A percentile compares a stretch with the other conserved stretches of the same genome.
phyloP scores from a whole-genome alignment of 2,113 vertebrate genomes.

The Mesitornis unicolor region DNA sequence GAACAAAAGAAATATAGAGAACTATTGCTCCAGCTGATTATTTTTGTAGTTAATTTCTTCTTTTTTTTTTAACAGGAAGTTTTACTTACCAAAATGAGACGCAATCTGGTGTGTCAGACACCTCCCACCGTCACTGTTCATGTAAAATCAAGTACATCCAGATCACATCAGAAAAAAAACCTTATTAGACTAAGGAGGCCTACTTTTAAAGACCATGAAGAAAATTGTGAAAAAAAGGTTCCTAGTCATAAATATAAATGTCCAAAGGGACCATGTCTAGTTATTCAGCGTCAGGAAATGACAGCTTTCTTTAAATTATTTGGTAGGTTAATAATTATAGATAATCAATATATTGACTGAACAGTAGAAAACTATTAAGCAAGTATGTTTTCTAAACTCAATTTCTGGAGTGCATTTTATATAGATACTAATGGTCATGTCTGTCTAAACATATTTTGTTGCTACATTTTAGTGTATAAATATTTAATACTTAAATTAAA shows the following conservation, averaged over 20 bases:
- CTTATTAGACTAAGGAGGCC: constrained; percentile 68
- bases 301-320: constrained; percentile 90
- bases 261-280: constrained; percentile 66
- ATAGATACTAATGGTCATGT: neutral
- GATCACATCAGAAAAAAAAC: constrained; percentile 74
- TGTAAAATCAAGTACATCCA: constrained; percentile 71
- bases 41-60: constrained; percentile 26
- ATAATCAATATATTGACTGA: neutral
- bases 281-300: constrained; percentile 90
- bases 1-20: neutral
- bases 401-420: neutral
- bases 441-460: neutral
- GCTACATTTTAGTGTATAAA: neutral
- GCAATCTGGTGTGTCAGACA: constrained; percentile 72
- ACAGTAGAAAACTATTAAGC: neutral
- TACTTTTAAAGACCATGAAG: constrained; percentile 68
- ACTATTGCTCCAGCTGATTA: neutral
- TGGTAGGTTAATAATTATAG: constrained; percentile 74
- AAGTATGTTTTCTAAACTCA: neutral
- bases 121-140: constrained; percentile 77
- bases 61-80: constrained; percentile 69
- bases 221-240: constrained; percentile 65
- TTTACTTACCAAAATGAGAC: constrained; percentile 74
- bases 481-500: neutral
- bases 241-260: constrained; percentile 56